Evolutionary conservation across 2,113 vertebrate genomes (phyloP).

Genomic region (Dicerorhinus sumatrensis): DNA sequence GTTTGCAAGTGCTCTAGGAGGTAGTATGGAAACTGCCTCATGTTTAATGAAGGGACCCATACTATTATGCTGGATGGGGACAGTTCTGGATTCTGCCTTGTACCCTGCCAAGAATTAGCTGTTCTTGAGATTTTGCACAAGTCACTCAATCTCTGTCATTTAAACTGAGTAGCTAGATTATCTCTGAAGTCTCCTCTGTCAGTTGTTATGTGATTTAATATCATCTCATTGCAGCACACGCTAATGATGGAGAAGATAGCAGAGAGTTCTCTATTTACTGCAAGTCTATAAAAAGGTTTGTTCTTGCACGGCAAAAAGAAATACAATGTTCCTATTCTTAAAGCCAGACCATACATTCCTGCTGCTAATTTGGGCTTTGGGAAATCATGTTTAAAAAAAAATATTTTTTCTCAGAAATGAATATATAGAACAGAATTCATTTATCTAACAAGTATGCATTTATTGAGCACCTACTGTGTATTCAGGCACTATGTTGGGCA

Average conservation of each 20-base stretch:
- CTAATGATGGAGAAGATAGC: neutral
- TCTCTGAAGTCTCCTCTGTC: neutral
- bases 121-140: neutral
- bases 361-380: neutral
- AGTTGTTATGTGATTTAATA: conserved; percentile 34
- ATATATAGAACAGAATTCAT: neutral
- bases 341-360: neutral
- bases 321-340: neutral
- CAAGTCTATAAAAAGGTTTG: neutral
- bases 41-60: neutral
- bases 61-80: neutral
- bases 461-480: neutral
- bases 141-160: conserved; percentile 10
- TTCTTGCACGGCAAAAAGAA: neutral
- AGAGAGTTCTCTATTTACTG: neutral
- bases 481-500: neutral
- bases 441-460: neutral
- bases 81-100: neutral
- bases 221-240: neutral
- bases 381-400: neutral
- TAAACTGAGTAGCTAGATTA: neutral
- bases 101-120: neutral
- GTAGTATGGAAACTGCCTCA: neutral
- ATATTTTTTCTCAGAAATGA: neutral
- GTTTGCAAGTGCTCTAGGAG: neutral